Percentiles rank a stretch among this genome's conserved stretches.
These are phyloP conservation scores for Hydra vulgaris DNA, from an alignment of 30 jellyfish, hydroid and myxozoan species.

Conservation along the genomic window DNA sequence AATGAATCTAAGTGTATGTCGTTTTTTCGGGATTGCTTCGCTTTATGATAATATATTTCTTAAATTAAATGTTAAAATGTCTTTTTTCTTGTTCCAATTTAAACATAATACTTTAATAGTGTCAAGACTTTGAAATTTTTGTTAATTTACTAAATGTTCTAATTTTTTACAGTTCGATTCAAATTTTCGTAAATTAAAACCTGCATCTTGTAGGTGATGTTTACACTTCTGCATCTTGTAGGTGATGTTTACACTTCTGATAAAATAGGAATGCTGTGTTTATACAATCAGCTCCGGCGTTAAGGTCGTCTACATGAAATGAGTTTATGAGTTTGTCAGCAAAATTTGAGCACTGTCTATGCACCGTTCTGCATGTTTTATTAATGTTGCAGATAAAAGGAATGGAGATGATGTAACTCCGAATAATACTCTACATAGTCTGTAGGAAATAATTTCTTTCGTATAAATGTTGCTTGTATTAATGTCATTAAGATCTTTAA, in stretches of 20 bases:
- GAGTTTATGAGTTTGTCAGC: neutral
- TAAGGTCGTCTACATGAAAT: neutral
- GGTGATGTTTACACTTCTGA: neutral
- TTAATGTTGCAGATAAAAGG: neutral
- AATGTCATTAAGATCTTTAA: neutral
- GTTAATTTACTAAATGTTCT: neutral
- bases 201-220: constrained; percentile 23
- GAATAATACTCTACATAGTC: neutral
- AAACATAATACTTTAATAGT: constrained; percentile 10
- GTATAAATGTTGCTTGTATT: neutral
- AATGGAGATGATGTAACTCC: constrained; percentile 3
- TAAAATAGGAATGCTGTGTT: neutral
- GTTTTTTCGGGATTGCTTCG: neutral
- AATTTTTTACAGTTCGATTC: constrained; percentile 17
- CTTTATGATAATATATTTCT: neutral
- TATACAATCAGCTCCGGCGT: neutral
- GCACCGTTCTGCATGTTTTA: neutral
- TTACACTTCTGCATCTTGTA: too few species aligned
- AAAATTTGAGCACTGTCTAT: neutral
- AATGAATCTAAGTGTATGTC: neutral
- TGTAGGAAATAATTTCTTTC: neutral
- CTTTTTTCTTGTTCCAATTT: constrained; percentile 5
- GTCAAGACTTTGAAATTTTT: neutral
- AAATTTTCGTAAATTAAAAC: constrained; percentile 21
- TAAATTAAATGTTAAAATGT: neutral